Evolutionary conservation across 2,113 vertebrate species (phyloP).

Genomic region (Amphiprion ocellaris): DNA sequence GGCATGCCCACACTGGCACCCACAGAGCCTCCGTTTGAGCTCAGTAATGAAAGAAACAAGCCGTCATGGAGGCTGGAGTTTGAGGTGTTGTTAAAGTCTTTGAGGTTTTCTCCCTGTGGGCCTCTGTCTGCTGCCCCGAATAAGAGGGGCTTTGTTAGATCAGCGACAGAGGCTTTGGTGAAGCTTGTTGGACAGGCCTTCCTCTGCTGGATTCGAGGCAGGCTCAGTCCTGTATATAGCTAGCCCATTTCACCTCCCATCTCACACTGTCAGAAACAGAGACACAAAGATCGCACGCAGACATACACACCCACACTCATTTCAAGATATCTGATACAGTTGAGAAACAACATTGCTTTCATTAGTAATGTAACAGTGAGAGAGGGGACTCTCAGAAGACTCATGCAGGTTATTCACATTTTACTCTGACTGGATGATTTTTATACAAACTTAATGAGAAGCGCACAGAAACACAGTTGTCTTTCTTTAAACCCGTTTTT

Average conservation of each 20-base stretch:
- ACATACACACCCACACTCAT: conserved; percentile 13
- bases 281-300: conserved; percentile 34
- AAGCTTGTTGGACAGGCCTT: conserved; percentile 69
- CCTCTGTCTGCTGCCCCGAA: conserved; percentile 77
- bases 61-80: conserved; percentile 75
- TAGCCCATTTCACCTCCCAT: conserved; percentile 44
- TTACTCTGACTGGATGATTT: background rate
- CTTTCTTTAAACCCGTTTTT: background rate
- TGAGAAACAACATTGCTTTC: conserved; percentile 22
- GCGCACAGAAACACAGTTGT: background rate
- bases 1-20: conserved; percentile 80
- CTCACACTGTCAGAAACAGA: conserved; percentile 55
- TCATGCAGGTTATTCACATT: background rate
- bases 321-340: conserved; percentile 29
- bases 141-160: conserved; percentile 80
- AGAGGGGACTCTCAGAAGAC: conserved; percentile 43
- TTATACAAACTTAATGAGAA: too few relatives aligned
- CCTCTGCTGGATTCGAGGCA: conserved; percentile 59
- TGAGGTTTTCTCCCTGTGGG: conserved; percentile 81
- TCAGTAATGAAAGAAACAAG: conserved; percentile 80
- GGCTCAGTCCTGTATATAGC: conserved; percentile 53
- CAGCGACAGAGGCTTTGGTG: conserved; percentile 69
- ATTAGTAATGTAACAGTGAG: conserved; percentile 66
- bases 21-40: conserved; percentile 77
- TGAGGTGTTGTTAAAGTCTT: conserved; percentile 83